phyloP scores from a whole-genome alignment of 2,113 vertebrate species.

The Spea multiplicata region DNA sequence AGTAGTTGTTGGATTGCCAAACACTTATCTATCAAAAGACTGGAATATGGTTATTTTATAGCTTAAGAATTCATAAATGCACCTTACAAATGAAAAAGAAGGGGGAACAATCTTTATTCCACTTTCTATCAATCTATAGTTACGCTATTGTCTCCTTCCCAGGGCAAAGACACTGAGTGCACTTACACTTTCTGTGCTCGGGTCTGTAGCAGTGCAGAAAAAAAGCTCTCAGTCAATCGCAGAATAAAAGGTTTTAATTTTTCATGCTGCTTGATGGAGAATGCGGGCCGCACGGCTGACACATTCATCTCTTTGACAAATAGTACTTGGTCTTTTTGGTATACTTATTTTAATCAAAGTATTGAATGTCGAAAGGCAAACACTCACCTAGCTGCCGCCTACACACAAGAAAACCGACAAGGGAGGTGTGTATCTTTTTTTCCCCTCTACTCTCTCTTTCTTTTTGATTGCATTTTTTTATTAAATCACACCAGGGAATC shows the following conservation, averaged over 20 bases:
- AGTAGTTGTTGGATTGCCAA: no score
- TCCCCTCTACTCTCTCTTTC: neutral
- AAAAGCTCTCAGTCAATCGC: slow-evolving; percentile 18
- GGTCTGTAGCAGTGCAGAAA: neutral
- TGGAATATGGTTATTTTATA: no score
- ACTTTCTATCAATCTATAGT: no score
- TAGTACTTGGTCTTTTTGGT: slow-evolving; percentile 26
- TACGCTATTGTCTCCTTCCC: no score
- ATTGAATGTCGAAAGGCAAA: slow-evolving; percentile 18
- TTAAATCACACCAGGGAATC: neutral
- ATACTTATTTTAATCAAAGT: slow-evolving; percentile 38
- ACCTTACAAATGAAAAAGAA: no score
- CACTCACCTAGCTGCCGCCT: slow-evolving; percentile 19
- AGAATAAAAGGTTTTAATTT: slow-evolving; percentile 34
- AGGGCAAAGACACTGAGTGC: no score
- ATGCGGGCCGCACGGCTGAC: slow-evolving; percentile 7
- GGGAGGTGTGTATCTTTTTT: neutral
- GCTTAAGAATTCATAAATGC: no score
- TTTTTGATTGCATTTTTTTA: neutral
- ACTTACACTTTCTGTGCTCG: neutral
- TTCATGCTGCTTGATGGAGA: slow-evolving; percentile 14
- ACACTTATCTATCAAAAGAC: no score
- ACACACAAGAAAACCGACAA: slow-evolving; percentile 16
- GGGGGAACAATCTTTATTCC: no score
- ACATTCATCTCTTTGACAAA: slow-evolving; percentile 39